Evolutionary conservation across 1,140 invertebrate species (phyloP), one percentile per base, ranked within the genome.

Genomic region (Drosophila nigromelanica): DNA sequence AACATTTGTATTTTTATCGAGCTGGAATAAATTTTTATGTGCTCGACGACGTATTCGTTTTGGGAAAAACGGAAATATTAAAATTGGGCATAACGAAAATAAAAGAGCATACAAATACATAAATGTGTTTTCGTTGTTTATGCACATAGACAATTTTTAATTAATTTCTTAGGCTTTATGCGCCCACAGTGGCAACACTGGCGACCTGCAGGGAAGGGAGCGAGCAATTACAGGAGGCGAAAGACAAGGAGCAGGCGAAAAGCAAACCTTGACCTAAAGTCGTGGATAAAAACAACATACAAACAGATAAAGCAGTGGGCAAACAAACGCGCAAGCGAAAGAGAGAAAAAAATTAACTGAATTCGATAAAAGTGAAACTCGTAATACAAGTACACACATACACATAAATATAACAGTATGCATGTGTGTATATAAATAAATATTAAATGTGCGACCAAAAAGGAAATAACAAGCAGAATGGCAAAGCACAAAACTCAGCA

Each of bases 281-380:
- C 54, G 66, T 47, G 43, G 66, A 70, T 43, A 73, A 40, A 64
- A 60, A 74, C 62, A 66, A 66, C 43, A 69, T 14, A 74, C 54
- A 71, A 45, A 21, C 33, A 59, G 15, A 72, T 56, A 55, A 71
- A 66, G 47, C 50, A 73, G 70, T 39, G 24, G 55, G 21, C 47
- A 47, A 60, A 6, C 47, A 47, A 43, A 7, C 51, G 10, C 64
- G 40, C 45, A 37, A 60, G 48, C 48, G 59, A 59, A 71, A 63
- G 24, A 52, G 24, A 52, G 15, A 27, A 35, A 63, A 55, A 63
- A 48, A 33, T 40, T 60, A 78, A 62, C 56, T 33, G 51, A 39
- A 59, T 72, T 69, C 43, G 55, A 81, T 74, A 78, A 83, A 79
- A 73, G 61, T 83, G 69, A 85, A 85, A 80, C 55, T 77, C 39